Conservation (phyloP, 2,113 vertebrate genomes). For the Panurus biarmicus region DNA sequence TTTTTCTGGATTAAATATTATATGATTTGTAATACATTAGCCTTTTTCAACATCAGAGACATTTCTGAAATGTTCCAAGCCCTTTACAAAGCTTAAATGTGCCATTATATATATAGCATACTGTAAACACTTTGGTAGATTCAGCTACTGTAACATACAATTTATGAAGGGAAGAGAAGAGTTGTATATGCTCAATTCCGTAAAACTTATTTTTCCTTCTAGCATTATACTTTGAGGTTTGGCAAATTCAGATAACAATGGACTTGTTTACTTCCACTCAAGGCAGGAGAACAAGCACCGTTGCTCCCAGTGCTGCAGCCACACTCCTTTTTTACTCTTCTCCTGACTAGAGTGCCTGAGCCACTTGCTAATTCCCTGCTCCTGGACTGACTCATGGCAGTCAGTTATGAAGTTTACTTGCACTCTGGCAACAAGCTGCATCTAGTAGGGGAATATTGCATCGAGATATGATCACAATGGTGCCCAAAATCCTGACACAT, state of each 20-base stretch:
- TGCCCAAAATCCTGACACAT: slow-evolving; percentile 74
- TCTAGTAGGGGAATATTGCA: slow-evolving; percentile 54
- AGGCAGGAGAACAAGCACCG: neutral
- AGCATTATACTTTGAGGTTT: slow-evolving; percentile 22
- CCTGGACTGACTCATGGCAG: neutral
- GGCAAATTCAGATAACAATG: slow-evolving; percentile 3
- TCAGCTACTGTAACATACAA: slow-evolving; percentile 16
- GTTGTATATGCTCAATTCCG: slow-evolving; percentile 23
- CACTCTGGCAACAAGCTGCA: slow-evolving; percentile 46
- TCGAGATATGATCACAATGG: slow-evolving; percentile 62
- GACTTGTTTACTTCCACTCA: slow-evolving; percentile 21
- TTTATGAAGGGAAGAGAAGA: slow-evolving; percentile 24
- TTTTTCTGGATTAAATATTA: slow-evolving; percentile 57
- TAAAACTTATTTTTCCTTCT: slow-evolving; percentile 35
- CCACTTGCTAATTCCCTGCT: slow-evolving; percentile 16
- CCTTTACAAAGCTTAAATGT: slow-evolving; percentile 44
- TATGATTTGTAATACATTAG: slow-evolving; percentile 48
- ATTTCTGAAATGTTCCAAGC: slow-evolving; percentile 27
- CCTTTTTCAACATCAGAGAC: slow-evolving; percentile 48
- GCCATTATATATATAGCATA: slow-evolving; percentile 44
- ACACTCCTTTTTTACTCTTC: slow-evolving; percentile 38
- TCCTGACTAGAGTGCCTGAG: slow-evolving; percentile 36
- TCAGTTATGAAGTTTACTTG: slow-evolving; percentile 50
- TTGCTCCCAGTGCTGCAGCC: neutral
- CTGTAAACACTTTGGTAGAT: neutral